Evolutionary conservation across 2,113 vertebrate genomes (phyloP).

Genomic region (Sakesphorus luctuosus): DNA sequence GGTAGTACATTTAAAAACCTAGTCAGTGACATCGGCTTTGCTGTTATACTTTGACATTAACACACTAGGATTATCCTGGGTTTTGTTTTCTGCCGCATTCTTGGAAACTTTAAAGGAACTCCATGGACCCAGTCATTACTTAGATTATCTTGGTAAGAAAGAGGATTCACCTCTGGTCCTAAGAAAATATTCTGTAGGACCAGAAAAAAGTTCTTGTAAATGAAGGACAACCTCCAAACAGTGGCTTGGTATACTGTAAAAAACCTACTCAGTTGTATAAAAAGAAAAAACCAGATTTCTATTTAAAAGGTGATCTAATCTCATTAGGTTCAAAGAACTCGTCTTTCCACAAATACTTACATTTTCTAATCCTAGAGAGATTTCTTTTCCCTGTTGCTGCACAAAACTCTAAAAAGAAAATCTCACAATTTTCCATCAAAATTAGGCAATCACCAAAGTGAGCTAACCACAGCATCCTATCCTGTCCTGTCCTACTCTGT

Average conservation of each 20-base stretch:
- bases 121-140: not conserved
- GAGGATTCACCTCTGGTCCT: not conserved
- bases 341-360: not conserved
- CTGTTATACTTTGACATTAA: not conserved
- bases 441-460: not conserved
- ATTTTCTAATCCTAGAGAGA: not conserved
- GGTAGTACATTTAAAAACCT: not conserved
- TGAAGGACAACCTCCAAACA: not conserved
- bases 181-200: not conserved
- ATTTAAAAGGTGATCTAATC: not conserved
- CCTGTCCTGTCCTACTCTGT: not conserved
- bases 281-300: not conserved
- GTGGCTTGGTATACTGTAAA: not conserved
- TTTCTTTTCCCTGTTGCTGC: not conserved
- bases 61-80: not conserved
- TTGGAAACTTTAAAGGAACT: not conserved
- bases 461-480: not conserved
- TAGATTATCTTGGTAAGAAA: not conserved
- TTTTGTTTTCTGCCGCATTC: not conserved
- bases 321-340: not conserved
- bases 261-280: not conserved
- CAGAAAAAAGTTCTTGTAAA: not conserved
- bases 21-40: not conserved
- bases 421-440: not conserved
- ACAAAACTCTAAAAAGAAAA: not conserved